These are phyloP conservation scores for Iguana delicatissima DNA, from an alignment of 2,797 vertebrate species.

Conservation along the genomic window DNA sequence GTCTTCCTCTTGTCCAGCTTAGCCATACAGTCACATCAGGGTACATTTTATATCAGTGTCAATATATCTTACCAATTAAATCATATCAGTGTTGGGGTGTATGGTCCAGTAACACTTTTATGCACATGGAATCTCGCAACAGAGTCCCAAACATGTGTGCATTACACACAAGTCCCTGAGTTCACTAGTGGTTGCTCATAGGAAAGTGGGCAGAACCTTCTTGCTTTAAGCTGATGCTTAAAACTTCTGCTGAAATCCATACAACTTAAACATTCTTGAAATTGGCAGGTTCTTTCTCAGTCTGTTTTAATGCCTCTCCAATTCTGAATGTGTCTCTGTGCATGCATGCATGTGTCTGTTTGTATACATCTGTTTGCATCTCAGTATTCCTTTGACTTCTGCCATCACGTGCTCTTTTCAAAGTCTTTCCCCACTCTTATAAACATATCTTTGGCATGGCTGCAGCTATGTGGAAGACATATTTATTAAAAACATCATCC, in stretches of 20 bases:
- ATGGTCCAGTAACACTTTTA: no score
- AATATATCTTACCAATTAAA: no score
- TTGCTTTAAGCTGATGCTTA: neutral
- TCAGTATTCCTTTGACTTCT: neutral
- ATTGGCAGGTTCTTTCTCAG: neutral
- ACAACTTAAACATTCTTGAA: neutral
- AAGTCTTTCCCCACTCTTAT: neutral
- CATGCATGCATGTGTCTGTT: no score
- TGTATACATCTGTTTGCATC: neutral
- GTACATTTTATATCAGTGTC: no score
- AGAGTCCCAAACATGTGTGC: no score
- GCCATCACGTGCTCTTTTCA: neutral
- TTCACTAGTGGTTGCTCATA: neutral
- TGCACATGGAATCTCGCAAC: no score
- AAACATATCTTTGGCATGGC: neutral
- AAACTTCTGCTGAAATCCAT: neutral
- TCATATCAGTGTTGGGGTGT: no score
- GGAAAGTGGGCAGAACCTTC: neutral
- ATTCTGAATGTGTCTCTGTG: neutral
- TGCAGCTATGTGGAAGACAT: slow-evolving; percentile 39
- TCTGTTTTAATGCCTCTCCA: neutral
- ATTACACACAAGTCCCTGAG: neutral
- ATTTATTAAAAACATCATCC: neutral
- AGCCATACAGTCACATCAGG: no score
- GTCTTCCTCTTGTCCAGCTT: no score